phyloP scores from a whole-genome alignment of 1,140 invertebrate genomes.

The Homalodisca vitripennis region DNA sequence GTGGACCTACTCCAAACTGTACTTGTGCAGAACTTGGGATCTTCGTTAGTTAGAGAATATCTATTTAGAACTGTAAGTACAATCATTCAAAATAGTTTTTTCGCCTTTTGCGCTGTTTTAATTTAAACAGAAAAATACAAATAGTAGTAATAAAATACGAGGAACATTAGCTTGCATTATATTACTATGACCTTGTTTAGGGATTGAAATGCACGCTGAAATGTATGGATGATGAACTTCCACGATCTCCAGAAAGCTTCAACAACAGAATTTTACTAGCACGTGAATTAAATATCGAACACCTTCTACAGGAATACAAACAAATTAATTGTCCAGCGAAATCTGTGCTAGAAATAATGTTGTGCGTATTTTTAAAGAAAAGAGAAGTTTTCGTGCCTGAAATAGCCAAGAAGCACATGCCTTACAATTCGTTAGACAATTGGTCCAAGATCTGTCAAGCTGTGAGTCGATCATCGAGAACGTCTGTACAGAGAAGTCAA shows the following conservation, averaged over 20 bases:
- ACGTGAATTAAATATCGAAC: constrained; percentile 25
- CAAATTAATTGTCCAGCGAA: constrained; percentile 3
- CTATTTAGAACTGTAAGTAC: constrained; percentile 36
- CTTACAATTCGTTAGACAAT: background rate
- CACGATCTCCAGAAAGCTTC: constrained; percentile 24
- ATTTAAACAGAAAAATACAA: no score
- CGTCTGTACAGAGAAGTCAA: background rate
- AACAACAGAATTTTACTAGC: constrained; percentile 29
- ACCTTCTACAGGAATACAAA: background rate
- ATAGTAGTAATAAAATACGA: no score
- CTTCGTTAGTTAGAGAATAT: constrained; percentile 38
- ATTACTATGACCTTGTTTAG: no score
- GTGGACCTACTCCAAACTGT: constrained; percentile 12
- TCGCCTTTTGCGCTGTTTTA: no score
- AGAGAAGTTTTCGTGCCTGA: background rate
- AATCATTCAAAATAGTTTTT: no score
- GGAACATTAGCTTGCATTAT: no score
- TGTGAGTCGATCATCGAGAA: background rate
- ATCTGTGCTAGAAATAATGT: constrained; percentile 30
- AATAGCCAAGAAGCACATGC: background rate
- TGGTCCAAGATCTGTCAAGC: background rate
- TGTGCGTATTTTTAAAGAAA: constrained; percentile 9
- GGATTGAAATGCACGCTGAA: constrained; percentile 32
- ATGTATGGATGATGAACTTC: constrained; percentile 35
- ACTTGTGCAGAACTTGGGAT: constrained; percentile 12